Percentiles rank a stretch among this genome's conserved stretches.
Evolutionary conservation across 2,888 invertebrate species (phyloP).

Genomic region (Ophion costatus): DNA sequence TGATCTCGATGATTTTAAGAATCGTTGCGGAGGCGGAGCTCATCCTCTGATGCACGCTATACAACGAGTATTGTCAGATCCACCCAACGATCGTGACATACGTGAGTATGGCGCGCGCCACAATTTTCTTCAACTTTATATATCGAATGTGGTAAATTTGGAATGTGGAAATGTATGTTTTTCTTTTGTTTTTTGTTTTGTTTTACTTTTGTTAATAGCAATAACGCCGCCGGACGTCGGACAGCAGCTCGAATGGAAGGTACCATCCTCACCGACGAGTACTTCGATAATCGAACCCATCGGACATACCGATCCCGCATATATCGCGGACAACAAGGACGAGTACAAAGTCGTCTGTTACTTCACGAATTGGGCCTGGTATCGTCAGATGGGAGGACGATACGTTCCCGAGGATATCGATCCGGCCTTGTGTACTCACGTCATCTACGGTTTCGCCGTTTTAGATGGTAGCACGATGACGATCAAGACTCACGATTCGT

Average conservation of each 20-base stretch:
- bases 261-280: conserved; percentile 55
- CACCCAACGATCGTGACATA: conserved; percentile 75
- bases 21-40: conserved; percentile 90
- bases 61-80: conserved; percentile 88
- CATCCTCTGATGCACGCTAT: conserved; percentile 93
- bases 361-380: conserved; percentile 98
- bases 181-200: background rate
- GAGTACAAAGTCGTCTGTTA: conserved; percentile 94
- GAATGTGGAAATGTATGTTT: too few species aligned
- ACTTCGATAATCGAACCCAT: conserved; percentile 46
- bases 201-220: conserved; percentile 65
- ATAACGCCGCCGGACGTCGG: conserved; percentile 72
- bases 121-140: background rate
- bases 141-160: background rate
- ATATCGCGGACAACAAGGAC: conserved; percentile 66
- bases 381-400: conserved; percentile 92
- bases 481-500: conserved; percentile 94
- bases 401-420: conserved; percentile 93
- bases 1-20: conserved; percentile 93
- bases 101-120: conserved; percentile 71
- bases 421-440: conserved; percentile 94
- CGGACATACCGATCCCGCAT: conserved; percentile 1
- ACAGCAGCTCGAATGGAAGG: conserved; percentile 75
- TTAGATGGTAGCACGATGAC: conserved; percentile 90
- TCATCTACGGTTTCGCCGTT: conserved; percentile 96